Percentiles rank a stretch among this genome's conserved stretches.
These are phyloP conservation scores for Corythucha ciliata DNA, from an alignment of 2,888 invertebrate species.

Conservation along the genomic window DNA sequence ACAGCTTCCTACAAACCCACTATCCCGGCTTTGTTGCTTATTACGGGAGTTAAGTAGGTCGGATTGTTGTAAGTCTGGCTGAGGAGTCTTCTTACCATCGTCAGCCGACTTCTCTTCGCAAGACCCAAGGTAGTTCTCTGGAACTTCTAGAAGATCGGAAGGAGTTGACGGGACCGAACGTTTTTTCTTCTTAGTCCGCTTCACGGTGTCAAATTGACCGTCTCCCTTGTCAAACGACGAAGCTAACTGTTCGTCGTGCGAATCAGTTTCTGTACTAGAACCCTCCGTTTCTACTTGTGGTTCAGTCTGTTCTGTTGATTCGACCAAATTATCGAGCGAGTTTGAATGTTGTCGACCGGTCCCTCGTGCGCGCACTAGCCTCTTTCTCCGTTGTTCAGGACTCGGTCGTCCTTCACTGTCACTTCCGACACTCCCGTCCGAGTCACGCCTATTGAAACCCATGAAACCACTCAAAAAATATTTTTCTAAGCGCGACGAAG, in stretches of 20 bases:
- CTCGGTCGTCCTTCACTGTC: constrained; percentile 82
- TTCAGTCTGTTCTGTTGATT: constrained; percentile 45
- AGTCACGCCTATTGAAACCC: constrained; percentile 64
- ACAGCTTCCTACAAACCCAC: constrained; percentile 80
- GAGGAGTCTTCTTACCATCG: constrained; percentile 57
- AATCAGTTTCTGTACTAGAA: constrained; percentile 63
- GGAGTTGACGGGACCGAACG: constrained; percentile 38
- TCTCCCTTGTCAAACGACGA: constrained; percentile 58
- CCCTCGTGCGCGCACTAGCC: constrained; percentile 69
- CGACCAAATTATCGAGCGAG: constrained; percentile 66
- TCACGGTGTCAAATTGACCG: constrained; percentile 69
- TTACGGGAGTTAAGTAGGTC: constrained; percentile 45
- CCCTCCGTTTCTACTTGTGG: constrained; percentile 50
- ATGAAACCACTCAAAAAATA: constrained; percentile 81
- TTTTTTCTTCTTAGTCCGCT: constrained; percentile 73
- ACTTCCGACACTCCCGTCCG: constrained; percentile 81
- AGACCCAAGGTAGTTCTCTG: constrained; percentile 28
- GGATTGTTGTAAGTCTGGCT: constrained; percentile 48
- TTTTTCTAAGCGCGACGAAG: constrained; percentile 76
- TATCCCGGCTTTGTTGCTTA: constrained; percentile 76
- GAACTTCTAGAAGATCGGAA: constrained; percentile 33
- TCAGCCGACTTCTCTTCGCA: constrained; percentile 46
- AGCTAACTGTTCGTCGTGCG: constrained; percentile 51
- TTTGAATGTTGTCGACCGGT: constrained; percentile 74
- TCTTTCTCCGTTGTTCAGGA: constrained; percentile 74